Conservation (phyloP, 92 coral and sea anemone species). For the Palythoa grandis region DNA sequence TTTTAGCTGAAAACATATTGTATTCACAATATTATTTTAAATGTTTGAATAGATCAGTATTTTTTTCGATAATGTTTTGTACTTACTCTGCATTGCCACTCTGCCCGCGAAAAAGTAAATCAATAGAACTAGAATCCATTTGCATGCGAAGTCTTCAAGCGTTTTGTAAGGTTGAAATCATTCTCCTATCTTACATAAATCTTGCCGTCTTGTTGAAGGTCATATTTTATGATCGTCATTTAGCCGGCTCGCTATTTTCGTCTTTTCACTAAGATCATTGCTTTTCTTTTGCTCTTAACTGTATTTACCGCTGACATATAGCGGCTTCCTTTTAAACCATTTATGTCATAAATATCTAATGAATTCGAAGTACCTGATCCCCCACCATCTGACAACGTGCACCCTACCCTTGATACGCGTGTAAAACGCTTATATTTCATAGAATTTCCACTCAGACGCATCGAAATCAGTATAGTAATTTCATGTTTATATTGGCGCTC, state of each 20-base stretch:
- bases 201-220: neutral
- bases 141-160: neutral
- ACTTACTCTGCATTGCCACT: constrained; percentile 7
- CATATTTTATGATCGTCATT: neutral
- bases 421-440: too few species aligned
- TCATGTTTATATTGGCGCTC: too few species aligned
- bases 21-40: neutral
- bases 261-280: neutral
- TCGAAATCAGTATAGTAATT: too few species aligned
- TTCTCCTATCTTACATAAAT: neutral
- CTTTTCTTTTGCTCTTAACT: neutral
- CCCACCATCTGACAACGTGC: too few species aligned
- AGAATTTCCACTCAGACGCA: too few species aligned
- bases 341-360: neutral
- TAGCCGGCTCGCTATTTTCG: neutral
- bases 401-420: too few species aligned
- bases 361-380: neutral
- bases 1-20: neutral
- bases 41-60: neutral
- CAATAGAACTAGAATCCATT: neutral
- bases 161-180: neutral
- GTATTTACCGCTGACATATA: neutral
- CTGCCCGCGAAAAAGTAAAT: neutral
- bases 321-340: neutral
- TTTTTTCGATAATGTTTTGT: neutral